These are phyloP conservation scores for Drosophila yakuba DNA, from an alignment of 1,140 invertebrate genomes.

Conservation along the genomic window DNA sequence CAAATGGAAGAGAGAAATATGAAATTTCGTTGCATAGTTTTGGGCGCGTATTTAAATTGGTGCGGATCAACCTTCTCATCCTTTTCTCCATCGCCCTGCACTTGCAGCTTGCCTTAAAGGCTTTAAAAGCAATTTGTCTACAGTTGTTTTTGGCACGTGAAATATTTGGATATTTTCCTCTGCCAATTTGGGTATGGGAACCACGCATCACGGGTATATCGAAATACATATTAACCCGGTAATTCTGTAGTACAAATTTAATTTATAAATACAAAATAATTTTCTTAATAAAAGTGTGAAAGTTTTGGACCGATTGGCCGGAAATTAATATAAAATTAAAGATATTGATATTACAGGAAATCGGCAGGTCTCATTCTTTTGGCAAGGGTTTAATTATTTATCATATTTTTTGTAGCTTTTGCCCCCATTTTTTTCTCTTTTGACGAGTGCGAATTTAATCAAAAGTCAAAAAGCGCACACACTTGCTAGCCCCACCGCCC, in stretches of 20 bases:
- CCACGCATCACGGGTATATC: neutral
- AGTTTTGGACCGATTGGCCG: too few species aligned
- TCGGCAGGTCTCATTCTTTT: neutral
- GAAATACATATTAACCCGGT: neutral
- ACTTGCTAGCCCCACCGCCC: slow-evolving; percentile 16
- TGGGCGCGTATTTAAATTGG: slow-evolving; percentile 71
- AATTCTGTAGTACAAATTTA: too few species aligned
- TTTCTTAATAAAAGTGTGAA: too few species aligned
- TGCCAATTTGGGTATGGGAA: slow-evolving; percentile 2
- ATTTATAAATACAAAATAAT: too few species aligned
- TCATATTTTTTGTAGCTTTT: slow-evolving; percentile 41
- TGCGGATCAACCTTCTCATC: slow-evolving; percentile 21
- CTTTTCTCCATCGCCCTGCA: slow-evolving; percentile 20
- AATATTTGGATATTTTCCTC: slow-evolving; percentile 22
- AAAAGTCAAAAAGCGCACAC: slow-evolving; percentile 72
- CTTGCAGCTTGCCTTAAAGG: slow-evolving; percentile 66
- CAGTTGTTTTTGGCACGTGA: slow-evolving; percentile 29
- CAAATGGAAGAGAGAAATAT: slow-evolving; percentile 57
- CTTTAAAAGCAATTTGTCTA: slow-evolving; percentile 79
- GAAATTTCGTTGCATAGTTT: slow-evolving; percentile 63
- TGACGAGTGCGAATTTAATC: slow-evolving; percentile 75
- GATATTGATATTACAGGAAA: neutral
- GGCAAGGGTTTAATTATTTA: slow-evolving; percentile 48
- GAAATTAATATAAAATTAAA: too few species aligned
- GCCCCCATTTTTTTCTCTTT: slow-evolving; percentile 17